phyloP scores from a whole-genome alignment of 2,113 vertebrate genomes.

The Mungos mungo region DNA sequence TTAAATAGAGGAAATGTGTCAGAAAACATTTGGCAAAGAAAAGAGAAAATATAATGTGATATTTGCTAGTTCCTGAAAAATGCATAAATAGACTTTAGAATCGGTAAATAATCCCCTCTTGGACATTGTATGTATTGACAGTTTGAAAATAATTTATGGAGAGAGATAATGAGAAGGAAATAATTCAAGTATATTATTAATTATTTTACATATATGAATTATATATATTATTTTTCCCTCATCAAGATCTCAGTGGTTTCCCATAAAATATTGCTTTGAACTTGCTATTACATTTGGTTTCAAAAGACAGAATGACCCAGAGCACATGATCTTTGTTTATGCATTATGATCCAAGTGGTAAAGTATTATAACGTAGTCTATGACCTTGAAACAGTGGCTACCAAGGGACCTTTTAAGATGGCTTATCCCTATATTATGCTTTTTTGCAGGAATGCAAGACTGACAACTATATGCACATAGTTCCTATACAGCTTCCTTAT shows the following conservation, averaged over 20 bases:
- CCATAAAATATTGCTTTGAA: conserved; percentile 1
- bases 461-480: background rate
- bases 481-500: background rate
- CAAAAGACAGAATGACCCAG: background rate
- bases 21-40: conserved; percentile 64
- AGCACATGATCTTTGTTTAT: background rate
- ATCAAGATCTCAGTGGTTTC: background rate
- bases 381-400: background rate
- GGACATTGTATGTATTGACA: background rate
- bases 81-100: conserved; percentile 7
- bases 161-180: background rate
- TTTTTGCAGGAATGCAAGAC: background rate
- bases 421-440: background rate
- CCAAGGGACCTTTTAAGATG: background rate
- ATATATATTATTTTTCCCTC: background rate
- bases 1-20: conserved; percentile 64
- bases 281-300: background rate
- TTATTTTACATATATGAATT: background rate
- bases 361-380: background rate
- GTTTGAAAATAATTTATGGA: background rate
- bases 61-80: conserved; percentile 52
- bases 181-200: background rate
- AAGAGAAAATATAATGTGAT: conserved; percentile 39
- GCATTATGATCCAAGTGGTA: background rate
- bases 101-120: conserved; percentile 52